phyloP scores from a whole-genome alignment of 2,888 invertebrate species.

The Andrena marginata region DNA sequence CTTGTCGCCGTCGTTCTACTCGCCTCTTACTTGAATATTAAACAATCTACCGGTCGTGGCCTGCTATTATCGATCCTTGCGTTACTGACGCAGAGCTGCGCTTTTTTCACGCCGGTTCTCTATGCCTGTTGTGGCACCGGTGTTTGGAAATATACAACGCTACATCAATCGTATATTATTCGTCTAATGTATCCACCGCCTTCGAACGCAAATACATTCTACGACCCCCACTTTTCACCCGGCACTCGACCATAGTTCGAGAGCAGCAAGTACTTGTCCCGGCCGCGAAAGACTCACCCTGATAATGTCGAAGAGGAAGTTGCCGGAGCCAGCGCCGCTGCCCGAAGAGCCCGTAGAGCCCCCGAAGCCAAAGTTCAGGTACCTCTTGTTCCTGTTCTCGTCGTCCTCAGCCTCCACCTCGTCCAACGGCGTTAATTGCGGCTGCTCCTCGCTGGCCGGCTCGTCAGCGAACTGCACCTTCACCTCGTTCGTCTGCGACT shows the following conservation, averaged over 20 bases:
- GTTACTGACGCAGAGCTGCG: slow-evolving; percentile 23
- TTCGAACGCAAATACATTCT: too few species aligned
- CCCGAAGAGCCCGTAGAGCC: slow-evolving; percentile 85
- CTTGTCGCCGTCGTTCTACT: slow-evolving; percentile 59
- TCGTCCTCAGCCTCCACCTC: slow-evolving; percentile 91
- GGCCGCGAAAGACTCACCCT: slow-evolving; percentile 87
- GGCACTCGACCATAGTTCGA: too few species aligned
- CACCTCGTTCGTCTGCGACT: slow-evolving; percentile 88
- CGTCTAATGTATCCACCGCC: neutral
- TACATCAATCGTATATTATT: neutral
- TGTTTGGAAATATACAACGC: too few species aligned
- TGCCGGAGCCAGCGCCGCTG: slow-evolving; percentile 91
- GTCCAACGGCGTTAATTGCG: slow-evolving; percentile 90
- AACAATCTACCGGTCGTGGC: slow-evolving; percentile 19
- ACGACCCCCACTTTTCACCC: slow-evolving; percentile 49
- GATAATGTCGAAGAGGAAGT: slow-evolving; percentile 95
- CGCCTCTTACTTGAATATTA: slow-evolving; percentile 61
- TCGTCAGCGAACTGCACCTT: slow-evolving; percentile 87
- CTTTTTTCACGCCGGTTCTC: neutral
- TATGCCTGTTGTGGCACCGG: neutral
- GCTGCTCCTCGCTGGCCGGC: slow-evolving; percentile 88
- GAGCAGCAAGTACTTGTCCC: neutral
- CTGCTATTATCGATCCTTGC: slow-evolving; percentile 23
- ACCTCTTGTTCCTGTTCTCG: slow-evolving; percentile 94
- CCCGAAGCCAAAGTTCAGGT: slow-evolving; percentile 88